Percentiles rank a stretch among this genome's conserved stretches.
Conservation (phyloP, 1,140 invertebrate species). For the Platorchestia sp. region DNA sequence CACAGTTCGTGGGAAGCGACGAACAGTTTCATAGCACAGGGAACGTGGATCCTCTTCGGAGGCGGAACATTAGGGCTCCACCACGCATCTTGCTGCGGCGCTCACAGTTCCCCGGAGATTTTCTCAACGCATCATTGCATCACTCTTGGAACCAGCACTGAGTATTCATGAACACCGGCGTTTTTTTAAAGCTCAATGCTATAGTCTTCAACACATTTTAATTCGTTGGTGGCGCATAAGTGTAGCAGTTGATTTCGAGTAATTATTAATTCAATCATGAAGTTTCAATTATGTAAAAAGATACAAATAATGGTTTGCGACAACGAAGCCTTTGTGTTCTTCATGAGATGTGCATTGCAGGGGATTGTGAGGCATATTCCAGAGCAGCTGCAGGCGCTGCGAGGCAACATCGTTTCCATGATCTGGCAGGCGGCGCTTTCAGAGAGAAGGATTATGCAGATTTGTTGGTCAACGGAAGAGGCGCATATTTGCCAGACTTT, state of each 20-base stretch:
- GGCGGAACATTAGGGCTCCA: conserved; percentile 4
- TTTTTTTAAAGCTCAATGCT: background rate
- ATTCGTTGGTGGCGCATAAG: background rate
- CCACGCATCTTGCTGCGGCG: background rate
- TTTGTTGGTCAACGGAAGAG: background rate
- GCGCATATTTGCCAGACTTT: background rate
- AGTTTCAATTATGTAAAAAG: background rate
- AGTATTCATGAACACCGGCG: background rate
- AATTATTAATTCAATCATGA: background rate
- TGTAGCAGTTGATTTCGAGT: background rate
- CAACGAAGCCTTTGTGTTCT: background rate
- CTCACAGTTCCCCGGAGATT: background rate
- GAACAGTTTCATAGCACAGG: conserved; percentile 36
- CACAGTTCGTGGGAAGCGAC: background rate
- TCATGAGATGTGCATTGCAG: background rate
- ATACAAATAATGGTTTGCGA: background rate
- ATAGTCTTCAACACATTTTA: background rate
- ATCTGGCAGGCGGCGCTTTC: background rate
- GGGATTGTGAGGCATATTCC: background rate
- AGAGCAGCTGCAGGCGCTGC: background rate
- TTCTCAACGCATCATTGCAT: background rate
- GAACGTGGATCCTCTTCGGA: background rate
- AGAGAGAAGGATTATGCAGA: conserved; percentile 44
- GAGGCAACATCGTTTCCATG: conserved; percentile 2
- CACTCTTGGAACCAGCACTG: background rate